Conservation (phyloP, 2,113 vertebrate genomes). For the Malurus alboscapulatus region DNA sequence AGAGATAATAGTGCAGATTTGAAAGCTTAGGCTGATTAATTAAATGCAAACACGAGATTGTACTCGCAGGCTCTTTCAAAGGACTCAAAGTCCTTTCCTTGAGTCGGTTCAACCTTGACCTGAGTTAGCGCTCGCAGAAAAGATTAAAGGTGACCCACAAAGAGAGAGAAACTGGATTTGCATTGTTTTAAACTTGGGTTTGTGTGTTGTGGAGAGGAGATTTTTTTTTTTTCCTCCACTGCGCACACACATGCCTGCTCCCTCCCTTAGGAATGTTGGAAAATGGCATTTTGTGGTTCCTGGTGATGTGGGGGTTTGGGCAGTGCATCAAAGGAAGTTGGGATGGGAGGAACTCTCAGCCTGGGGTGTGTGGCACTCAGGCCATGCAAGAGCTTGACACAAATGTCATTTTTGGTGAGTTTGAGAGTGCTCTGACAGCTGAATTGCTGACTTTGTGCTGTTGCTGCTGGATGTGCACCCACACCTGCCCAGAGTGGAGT, state of each 20-base stretch:
- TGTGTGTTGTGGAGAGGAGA: not conserved
- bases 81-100: not conserved
- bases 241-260: rapidly evolving
- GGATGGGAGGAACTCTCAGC: not conserved
- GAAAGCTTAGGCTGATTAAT: slow-evolving; percentile 52
- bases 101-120: slow-evolving; percentile 43
- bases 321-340: rapidly evolving
- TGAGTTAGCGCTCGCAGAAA: not conserved
- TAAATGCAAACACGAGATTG: slow-evolving; percentile 56
- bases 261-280: rapidly evolving
- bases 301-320: not conserved
- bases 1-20: slow-evolving; percentile 53
- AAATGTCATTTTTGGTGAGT: not conserved
- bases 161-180: not conserved
- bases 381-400: not conserved
- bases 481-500: too few species aligned
- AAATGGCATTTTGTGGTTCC: not conserved
- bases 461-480: rapidly evolving
- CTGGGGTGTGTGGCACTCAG: rapidly evolving
- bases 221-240: not conserved
- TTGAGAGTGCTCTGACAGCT: too few species aligned
- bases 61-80: not conserved
- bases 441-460: not conserved
- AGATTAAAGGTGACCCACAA: slow-evolving; percentile 8
- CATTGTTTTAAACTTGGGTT: not conserved